These are phyloP conservation scores for Corvus moneduloides DNA, from an alignment of 2,113 vertebrate genomes.

Conservation along the genomic window DNA sequence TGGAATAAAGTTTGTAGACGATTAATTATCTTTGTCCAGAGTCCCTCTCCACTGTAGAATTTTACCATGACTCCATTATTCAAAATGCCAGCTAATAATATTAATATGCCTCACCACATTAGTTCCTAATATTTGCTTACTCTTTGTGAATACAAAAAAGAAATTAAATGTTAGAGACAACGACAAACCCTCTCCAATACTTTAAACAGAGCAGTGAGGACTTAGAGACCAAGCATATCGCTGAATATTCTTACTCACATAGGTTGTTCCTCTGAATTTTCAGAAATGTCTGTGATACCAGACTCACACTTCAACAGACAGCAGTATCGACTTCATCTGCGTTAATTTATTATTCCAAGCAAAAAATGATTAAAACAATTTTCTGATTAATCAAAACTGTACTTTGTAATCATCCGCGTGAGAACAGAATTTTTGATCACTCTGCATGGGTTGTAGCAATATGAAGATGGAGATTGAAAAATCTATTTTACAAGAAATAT, in stretches of 20 bases:
- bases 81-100: slow-evolving; percentile 46
- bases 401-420: slow-evolving; percentile 47
- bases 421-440: slow-evolving; percentile 71
- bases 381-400: slow-evolving; percentile 72
- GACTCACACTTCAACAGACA: slow-evolving; percentile 4
- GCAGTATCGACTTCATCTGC: slow-evolving; percentile 7
- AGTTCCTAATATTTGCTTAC: slow-evolving; percentile 45
- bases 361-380: slow-evolving; percentile 73
- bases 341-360: slow-evolving; percentile 65
- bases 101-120: slow-evolving; percentile 17
- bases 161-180: slow-evolving; percentile 44
- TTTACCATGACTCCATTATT: slow-evolving; percentile 29
- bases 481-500: slow-evolving; percentile 66
- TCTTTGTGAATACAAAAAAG: slow-evolving; percentile 21
- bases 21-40: slow-evolving; percentile 24
- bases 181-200: neutral
- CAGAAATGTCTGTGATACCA: neutral
- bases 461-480: slow-evolving; percentile 47
- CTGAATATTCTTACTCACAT: neutral
- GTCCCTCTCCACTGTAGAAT: neutral
- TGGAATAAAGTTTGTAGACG: neutral
- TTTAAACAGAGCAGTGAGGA: slow-evolving; percentile 12
- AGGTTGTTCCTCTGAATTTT: neutral
- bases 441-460: neutral
- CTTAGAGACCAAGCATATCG: neutral